A percentile compares a stretch with the other conserved stretches of the same genome.
These are phyloP conservation scores for Eupeodes luniger DNA, from an alignment of 2,888 invertebrate species.

Conservation along the genomic window DNA sequence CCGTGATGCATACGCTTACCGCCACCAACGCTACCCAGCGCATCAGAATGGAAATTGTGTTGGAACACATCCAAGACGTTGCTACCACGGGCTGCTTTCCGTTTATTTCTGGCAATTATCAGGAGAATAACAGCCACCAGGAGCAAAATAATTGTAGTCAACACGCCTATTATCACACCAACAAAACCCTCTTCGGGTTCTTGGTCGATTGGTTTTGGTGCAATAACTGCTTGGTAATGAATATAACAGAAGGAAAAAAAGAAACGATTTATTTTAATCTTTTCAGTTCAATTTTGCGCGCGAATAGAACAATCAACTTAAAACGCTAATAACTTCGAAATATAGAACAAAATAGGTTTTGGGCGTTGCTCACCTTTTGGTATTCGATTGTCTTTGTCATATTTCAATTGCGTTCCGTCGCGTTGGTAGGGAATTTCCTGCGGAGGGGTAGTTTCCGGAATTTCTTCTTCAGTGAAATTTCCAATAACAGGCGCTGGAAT, in stretches of 20 bases:
- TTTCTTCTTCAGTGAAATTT: slow-evolving; percentile 69
- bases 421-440: slow-evolving; percentile 62
- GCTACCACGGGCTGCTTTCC: slow-evolving; percentile 83
- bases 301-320: slow-evolving; percentile 7
- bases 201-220: slow-evolving; percentile 86
- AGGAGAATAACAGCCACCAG: slow-evolving; percentile 89
- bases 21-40: slow-evolving; percentile 83
- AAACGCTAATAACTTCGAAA: slow-evolving; percentile 6
- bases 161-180: slow-evolving; percentile 88
- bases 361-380: slow-evolving; percentile 54
- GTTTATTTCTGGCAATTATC: slow-evolving; percentile 88
- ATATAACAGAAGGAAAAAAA: slow-evolving; percentile 27
- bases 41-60: slow-evolving; percentile 84
- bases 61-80: slow-evolving; percentile 84
- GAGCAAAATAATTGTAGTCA: slow-evolving; percentile 89
- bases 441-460: slow-evolving; percentile 61
- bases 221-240: slow-evolving; percentile 80
- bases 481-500: slow-evolving; percentile 64
- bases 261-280: slow-evolving; percentile 9
- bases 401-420: slow-evolving; percentile 58
- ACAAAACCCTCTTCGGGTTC: slow-evolving; percentile 87
- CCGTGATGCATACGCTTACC: slow-evolving; percentile 85
- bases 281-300: slow-evolving; percentile 44
- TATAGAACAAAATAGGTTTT: slow-evolving; percentile 13
- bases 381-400: slow-evolving; percentile 63